Evolutionary conservation across 2,797 vertebrate genomes (phyloP).

Genomic region (Nothura maculosa): DNA sequence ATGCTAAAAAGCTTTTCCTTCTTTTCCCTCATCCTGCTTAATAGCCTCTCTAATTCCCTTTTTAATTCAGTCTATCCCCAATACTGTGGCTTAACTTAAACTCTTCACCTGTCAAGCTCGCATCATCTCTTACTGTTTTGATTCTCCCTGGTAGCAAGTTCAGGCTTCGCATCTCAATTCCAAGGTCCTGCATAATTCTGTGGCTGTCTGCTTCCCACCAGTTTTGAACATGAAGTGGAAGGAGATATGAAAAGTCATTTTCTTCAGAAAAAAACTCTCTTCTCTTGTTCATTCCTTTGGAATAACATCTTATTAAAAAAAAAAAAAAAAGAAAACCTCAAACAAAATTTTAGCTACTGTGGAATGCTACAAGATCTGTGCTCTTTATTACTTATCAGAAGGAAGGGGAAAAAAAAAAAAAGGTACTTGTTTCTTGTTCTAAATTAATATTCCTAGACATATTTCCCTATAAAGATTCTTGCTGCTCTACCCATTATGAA

Average conservation of each 20-base stretch:
- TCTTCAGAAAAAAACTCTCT: not conserved
- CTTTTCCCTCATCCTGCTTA: not conserved
- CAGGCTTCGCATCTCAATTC: not conserved
- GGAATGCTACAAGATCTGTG: not conserved
- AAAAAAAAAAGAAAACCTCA: not conserved
- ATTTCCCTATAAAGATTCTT: not conserved
- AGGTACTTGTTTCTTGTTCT: not conserved
- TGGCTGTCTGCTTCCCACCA: not conserved
- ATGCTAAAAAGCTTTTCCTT: not conserved
- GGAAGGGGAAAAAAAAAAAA: not conserved
- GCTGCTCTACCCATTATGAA: not conserved
- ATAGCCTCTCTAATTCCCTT: not conserved
- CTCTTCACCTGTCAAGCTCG: not conserved
- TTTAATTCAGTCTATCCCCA: not conserved
- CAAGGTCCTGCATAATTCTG: not conserved
- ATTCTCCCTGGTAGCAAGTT: not conserved
- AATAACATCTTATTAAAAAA: not conserved
- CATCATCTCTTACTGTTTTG: not conserved
- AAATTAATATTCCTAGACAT: not conserved
- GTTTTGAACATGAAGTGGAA: not conserved
- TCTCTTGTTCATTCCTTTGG: not conserved
- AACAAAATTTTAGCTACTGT: not conserved
- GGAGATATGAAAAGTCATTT: not conserved
- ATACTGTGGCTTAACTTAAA: not conserved
- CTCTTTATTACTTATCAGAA: not conserved